Evolutionary conservation across 2,113 vertebrate genomes (phyloP).

Genomic region (Nannospalax galili): DNA sequence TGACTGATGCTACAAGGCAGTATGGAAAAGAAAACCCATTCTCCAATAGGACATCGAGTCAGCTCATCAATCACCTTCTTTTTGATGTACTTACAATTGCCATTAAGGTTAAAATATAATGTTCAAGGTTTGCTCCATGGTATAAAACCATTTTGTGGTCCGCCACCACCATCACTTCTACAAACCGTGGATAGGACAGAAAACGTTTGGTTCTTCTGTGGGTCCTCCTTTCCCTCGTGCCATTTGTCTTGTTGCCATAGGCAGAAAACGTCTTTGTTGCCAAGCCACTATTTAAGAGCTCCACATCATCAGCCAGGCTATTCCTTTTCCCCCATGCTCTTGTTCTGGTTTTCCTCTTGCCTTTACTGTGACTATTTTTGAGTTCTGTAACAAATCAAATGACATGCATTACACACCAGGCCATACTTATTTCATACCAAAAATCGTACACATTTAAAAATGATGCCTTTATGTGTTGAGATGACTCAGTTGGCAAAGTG

Average conservation of each 20-base stretch:
- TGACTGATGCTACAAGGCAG: not conserved
- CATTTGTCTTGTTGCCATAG: slow-evolving; percentile 83
- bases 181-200: slow-evolving; percentile 97
- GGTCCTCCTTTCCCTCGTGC: slow-evolving; percentile 86
- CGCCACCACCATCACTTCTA: slow-evolving; percentile 99
- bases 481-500: too few relatives aligned
- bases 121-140: slow-evolving; percentile 96
- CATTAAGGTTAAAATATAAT: slow-evolving; percentile 98
- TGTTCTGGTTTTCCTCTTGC: slow-evolving; percentile 83
- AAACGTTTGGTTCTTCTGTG: slow-evolving; percentile 95
- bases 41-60: not conserved
- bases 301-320: slow-evolving; percentile 86
- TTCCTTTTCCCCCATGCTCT: slow-evolving; percentile 74
- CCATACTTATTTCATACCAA: not conserved
- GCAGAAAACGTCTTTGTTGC: slow-evolving; percentile 80
- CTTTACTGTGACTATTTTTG: slow-evolving; percentile 87
- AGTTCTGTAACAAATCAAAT: slow-evolving; percentile 86
- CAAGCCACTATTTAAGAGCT: slow-evolving; percentile 86
- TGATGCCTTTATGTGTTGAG: not conserved
- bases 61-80: not conserved
- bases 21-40: not conserved
- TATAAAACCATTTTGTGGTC: slow-evolving; percentile 98
- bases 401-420: not conserved
- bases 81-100: slow-evolving; percentile 95
- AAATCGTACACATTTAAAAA: not conserved